phyloP scores from a whole-genome alignment of 2,888 invertebrate species.

The Diaperis boleti region DNA sequence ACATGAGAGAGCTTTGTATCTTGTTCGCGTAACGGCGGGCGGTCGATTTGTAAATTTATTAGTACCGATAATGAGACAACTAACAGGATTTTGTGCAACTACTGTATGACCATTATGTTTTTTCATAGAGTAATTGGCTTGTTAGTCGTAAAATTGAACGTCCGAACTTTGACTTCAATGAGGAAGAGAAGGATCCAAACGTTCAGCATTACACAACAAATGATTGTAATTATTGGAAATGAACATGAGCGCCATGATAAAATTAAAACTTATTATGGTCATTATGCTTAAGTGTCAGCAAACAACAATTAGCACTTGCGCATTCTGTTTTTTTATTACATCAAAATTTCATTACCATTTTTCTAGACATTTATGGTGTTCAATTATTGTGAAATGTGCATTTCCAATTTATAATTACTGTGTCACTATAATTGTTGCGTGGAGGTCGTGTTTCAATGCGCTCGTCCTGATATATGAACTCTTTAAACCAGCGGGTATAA shows the following conservation, averaged over 20 bases:
- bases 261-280: neutral
- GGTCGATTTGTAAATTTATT: slow-evolving; percentile 25
- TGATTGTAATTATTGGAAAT: slow-evolving; percentile 1
- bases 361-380: neutral
- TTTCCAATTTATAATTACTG: neutral
- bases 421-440: slow-evolving; percentile 5
- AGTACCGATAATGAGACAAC: slow-evolving; percentile 8
- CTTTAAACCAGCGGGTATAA: too few species aligned
- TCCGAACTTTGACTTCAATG: slow-evolving; percentile 24
- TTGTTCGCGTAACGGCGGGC: slow-evolving; percentile 8
- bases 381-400: slow-evolving; percentile 1
- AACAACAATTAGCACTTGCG: neutral
- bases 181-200: neutral
- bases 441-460: slow-evolving; percentile 1
- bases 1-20: slow-evolving; percentile 12
- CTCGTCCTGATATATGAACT: too few species aligned
- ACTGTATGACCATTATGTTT: neutral
- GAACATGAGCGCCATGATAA: neutral
- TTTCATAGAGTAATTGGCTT: slow-evolving; percentile 14
- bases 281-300: neutral
- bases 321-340: neutral
- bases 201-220: neutral
- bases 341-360: neutral
- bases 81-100: slow-evolving; percentile 18
- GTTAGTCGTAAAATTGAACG: slow-evolving; percentile 18